Evolutionary conservation across 92 coral and sea anemone genomes (phyloP), one percentile per base, ranked within the genome.

Genomic region (Anthopleura xanthogrammica): DNA sequence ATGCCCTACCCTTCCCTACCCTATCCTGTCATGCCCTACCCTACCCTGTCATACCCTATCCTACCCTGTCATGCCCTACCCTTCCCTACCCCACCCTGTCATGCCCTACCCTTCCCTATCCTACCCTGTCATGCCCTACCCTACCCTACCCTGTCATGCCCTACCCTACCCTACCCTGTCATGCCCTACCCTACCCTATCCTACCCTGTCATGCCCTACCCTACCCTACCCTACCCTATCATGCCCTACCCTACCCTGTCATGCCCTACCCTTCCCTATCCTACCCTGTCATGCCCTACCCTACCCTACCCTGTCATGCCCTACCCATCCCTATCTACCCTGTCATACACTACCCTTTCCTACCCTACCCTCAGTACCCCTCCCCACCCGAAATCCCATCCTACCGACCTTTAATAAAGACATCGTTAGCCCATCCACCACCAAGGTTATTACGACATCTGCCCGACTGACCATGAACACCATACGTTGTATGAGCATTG

Each of bases 391-490:
- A 46, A 5, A 46, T 46, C 5, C 50, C 50, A 46, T 46, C 50
- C 16, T 13, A 77, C 80, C 40, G 9, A 81, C 84, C 84, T 81
- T 81, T 81, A 5, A 81, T 65, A 29, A 24, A 81, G 52, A 81
- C 84, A 46, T 81, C 84, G 66, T 81, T 81, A 4, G 84, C 84
- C 84, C 84, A 81, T 68, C 46, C 84, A 2, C 77, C 84, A 6
- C 84, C 84, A 72, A 48, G 84, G 48, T 70, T 70, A 75, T 81
- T 81, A 57, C 77, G 62, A 50, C 84, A 81, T 43, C 41, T 48
- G 3, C 62, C 77, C 42, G 84, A 48, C 46, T 68, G 68, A 10
- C 92, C 92, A 41, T 82, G 72, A 60, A 41, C 48, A 40, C 79
- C 79, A 36, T 82, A 89, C 29, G 75, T 81, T 9, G 43, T 43